These are phyloP conservation scores for Ruditapes philippinarum DNA, from an alignment of 1,140 invertebrate genomes.

Conservation along the genomic window DNA sequence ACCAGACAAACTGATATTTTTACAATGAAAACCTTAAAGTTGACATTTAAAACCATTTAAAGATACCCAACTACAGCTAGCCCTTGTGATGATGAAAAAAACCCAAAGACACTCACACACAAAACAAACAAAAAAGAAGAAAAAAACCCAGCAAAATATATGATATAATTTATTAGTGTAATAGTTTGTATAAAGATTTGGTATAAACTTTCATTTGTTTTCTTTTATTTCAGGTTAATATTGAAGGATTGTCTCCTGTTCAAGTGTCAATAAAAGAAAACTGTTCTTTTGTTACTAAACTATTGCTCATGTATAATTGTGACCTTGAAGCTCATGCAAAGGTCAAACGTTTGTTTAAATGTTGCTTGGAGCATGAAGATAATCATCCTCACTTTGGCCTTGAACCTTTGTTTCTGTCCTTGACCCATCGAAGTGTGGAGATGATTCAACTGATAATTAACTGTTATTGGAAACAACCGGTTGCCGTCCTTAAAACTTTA, in stretches of 20 bases:
- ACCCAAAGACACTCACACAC: no score
- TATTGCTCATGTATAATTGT: conserved; percentile 81
- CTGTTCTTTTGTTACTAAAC: conserved; percentile 74
- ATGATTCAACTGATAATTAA: conserved; percentile 80
- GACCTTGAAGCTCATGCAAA: conserved; percentile 79
- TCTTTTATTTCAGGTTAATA: conserved; percentile 80
- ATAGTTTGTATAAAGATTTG: no score
- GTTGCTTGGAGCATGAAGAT: conserved; percentile 83
- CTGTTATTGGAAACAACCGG: conserved; percentile 77
- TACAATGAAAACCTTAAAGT: no score
- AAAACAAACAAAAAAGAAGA: no score
- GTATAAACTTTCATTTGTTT: neutral
- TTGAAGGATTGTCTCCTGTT: conserved; percentile 81
- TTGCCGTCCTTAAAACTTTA: conserved; percentile 72
- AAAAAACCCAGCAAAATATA: no score
- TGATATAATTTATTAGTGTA: no score
- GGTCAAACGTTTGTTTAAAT: conserved; percentile 75
- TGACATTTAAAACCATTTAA: no score
- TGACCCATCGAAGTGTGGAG: conserved; percentile 82
- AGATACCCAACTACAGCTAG: no score
- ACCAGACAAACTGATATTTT: no score
- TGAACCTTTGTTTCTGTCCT: conserved; percentile 83
- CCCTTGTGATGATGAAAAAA: no score
- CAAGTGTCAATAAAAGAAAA: conserved; percentile 80
- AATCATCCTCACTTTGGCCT: conserved; percentile 84